phyloP scores from a whole-genome alignment of 2,113 vertebrate species.

The Gallinago paraguaiae region DNA sequence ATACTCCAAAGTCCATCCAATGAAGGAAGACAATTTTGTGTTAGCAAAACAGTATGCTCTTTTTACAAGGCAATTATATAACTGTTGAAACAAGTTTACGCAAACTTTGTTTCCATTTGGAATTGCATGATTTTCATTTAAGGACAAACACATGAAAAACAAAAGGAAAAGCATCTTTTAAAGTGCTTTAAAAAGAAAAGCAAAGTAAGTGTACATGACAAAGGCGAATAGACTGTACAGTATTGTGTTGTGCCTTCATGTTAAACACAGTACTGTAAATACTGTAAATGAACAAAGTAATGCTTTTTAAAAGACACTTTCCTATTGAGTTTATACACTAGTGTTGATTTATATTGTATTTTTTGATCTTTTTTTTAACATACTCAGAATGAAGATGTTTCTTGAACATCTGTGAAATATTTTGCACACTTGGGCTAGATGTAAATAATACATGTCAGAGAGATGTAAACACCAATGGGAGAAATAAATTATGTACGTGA shows the following conservation, averaged over 20 bases:
- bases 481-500: slow-evolving; percentile 67
- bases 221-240: neutral
- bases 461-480: slow-evolving; percentile 57
- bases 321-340: neutral
- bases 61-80: neutral
- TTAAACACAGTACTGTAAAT: neutral
- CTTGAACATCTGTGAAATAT: slow-evolving; percentile 50
- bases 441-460: slow-evolving; percentile 53
- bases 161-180: neutral
- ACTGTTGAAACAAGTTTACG: neutral
- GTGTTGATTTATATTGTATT: neutral
- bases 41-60: neutral
- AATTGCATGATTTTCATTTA: neutral
- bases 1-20: neutral
- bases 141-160: neutral
- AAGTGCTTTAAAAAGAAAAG: neutral
- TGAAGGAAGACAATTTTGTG: neutral
- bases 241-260: neutral
- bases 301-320: neutral
- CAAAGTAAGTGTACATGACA: neutral
- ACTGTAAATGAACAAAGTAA: neutral
- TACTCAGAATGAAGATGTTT: neutral
- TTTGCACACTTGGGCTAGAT: slow-evolving; percentile 26
- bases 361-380: neutral
- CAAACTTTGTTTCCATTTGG: neutral